phyloP scores from a whole-genome alignment of 1,140 invertebrate species.

The Bombus vancouverensis region DNA sequence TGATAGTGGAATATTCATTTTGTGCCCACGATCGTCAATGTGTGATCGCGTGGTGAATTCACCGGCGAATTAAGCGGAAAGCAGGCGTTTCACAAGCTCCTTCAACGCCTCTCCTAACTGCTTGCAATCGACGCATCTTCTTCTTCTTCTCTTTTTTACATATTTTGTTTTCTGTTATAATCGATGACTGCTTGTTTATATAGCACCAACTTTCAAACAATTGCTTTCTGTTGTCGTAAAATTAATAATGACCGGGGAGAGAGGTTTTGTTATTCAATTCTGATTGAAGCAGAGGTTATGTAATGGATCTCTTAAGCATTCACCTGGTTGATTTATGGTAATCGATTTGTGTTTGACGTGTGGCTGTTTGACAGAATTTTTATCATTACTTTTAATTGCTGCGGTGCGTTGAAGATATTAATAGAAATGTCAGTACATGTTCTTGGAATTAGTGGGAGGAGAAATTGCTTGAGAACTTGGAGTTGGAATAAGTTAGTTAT shows the following conservation, averaged over 20 bases:
- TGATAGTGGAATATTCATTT: slow-evolving; percentile 72
- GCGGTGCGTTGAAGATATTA: not conserved
- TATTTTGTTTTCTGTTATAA: not conserved
- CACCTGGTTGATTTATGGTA: slow-evolving; percentile 9
- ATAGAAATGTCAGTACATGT: not conserved
- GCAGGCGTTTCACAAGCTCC: not conserved
- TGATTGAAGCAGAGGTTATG: not conserved
- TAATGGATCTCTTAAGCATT: not conserved
- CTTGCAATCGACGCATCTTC: not conserved
- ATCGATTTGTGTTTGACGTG: not conserved
- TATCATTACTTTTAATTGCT: not conserved
- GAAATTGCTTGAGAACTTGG: not conserved
- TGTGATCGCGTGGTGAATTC: slow-evolving; percentile 35
- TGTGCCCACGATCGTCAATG: slow-evolving; percentile 24
- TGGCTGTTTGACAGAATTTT: not conserved
- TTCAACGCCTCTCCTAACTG: slow-evolving; percentile 3
- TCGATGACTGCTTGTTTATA: not conserved
- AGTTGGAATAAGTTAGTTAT: too few relatives aligned
- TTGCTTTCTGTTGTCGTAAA: not conserved
- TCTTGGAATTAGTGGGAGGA: not conserved
- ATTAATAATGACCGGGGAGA: not conserved
- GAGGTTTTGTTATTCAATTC: slow-evolving; percentile 1
- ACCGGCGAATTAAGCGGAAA: slow-evolving; percentile 35
- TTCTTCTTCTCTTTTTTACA: not conserved
- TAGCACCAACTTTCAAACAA: not conserved